A percentile compares a stretch with the other conserved stretches of the same genome.
phyloP scores from a whole-genome alignment of 2,888 invertebrate genomes.

The Amblyjoppa proteus region DNA sequence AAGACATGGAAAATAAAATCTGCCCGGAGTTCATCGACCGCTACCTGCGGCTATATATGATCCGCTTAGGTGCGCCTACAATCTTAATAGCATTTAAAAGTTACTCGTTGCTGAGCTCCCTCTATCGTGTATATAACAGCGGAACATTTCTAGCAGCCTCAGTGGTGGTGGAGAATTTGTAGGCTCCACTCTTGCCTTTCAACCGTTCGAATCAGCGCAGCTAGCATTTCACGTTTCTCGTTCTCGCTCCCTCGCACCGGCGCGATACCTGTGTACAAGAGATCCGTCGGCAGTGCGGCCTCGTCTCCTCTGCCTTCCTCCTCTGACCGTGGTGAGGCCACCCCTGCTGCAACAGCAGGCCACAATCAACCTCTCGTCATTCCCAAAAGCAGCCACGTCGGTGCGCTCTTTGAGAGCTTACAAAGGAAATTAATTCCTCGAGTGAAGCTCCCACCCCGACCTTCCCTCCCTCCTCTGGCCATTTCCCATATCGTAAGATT shows the following conservation, averaged over 20 bases:
- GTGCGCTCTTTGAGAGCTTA: constrained; percentile 74
- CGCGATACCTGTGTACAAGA: constrained; percentile 31
- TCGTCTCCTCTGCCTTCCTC: constrained; percentile 31
- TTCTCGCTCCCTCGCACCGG: constrained; percentile 21
- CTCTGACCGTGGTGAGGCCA: constrained; percentile 35
- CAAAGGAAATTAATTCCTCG: constrained; percentile 79
- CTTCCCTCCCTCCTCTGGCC: constrained; percentile 21
- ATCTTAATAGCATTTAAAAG: constrained; percentile 78
- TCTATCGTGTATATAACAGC: neutral
- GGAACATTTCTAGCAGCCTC: neutral
- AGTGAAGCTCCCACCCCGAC: constrained; percentile 46
- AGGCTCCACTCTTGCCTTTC: constrained; percentile 29
- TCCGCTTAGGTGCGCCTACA: constrained; percentile 72
- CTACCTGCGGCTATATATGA: constrained; percentile 68
- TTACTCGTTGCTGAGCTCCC: constrained; percentile 52
- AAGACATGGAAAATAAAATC: neutral
- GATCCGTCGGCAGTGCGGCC: constrained; percentile 5
- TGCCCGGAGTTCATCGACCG: constrained; percentile 19
- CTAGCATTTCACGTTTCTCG: constrained; percentile 37
- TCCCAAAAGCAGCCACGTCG: constrained; percentile 74
- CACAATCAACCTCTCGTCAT: constrained; percentile 74
- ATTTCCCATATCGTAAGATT: constrained; percentile 28
- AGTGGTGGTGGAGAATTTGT: neutral
- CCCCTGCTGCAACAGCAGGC: constrained; percentile 47
- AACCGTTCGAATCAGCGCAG: constrained; percentile 41